Conservation (phyloP, 2,888 invertebrate species). For the Hetaerina titia region DNA sequence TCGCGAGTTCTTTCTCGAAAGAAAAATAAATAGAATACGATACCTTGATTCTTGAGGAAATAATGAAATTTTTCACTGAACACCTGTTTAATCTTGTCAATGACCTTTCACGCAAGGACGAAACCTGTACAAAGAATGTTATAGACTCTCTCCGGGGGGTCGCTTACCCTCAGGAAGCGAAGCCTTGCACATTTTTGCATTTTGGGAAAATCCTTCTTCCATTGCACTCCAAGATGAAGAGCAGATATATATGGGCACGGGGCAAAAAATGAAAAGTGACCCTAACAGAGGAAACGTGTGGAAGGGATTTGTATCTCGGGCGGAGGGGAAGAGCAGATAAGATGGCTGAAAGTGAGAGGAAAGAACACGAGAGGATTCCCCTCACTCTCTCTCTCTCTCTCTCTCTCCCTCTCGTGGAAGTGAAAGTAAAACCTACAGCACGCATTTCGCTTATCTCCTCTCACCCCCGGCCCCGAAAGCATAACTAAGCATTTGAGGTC, state of each 20-base stretch:
- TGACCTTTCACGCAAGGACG: neutral
- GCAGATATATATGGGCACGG: neutral
- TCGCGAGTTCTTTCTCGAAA: no score
- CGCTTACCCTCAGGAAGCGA: neutral
- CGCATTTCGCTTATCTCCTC: slow-evolving; percentile 41
- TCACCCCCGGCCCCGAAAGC: neutral
- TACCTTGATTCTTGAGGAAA: neutral
- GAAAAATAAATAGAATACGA: no score
- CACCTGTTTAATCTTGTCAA: neutral
- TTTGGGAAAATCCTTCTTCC: neutral
- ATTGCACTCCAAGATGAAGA: neutral
- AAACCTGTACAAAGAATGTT: neutral
- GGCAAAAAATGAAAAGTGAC: neutral
- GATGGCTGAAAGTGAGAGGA: slow-evolving; percentile 16
- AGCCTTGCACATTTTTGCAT: neutral
- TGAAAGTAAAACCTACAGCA: slow-evolving; percentile 41
- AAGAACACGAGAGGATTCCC: neutral
- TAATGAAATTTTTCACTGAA: neutral
- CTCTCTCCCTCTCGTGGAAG: neutral
- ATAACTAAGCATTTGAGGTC: slow-evolving; percentile 56
- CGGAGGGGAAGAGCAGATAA: neutral
- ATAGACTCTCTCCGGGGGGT: neutral
- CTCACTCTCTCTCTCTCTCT: neutral
- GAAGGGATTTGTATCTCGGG: slow-evolving; percentile 5
- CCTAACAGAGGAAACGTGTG: neutral